A percentile compares a stretch with the other conserved stretches of the same genome.
phyloP scores from a whole-genome alignment of 2,797 vertebrate genomes.

The Anguilla obscura region DNA sequence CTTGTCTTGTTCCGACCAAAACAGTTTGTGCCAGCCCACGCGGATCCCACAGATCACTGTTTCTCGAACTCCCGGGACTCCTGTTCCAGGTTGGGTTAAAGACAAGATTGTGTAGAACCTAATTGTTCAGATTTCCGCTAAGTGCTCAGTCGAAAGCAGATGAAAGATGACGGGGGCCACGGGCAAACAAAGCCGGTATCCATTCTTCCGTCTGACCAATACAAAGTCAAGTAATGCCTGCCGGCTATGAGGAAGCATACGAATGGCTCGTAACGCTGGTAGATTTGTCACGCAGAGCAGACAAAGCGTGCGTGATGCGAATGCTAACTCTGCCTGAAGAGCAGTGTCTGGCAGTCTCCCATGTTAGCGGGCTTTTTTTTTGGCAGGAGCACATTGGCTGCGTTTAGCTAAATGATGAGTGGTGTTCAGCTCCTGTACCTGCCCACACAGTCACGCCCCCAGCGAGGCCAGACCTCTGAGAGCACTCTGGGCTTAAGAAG shows the following conservation, averaged over 20 bases:
- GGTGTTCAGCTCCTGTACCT: slow-evolving; percentile 13
- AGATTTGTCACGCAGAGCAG: slow-evolving; percentile 15
- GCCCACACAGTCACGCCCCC: neutral
- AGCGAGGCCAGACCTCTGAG: slow-evolving; percentile 44
- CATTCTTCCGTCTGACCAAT: slow-evolving; percentile 11
- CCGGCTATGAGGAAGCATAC: slow-evolving; percentile 13
- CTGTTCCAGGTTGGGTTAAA: slow-evolving; percentile 57
- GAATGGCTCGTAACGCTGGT: neutral
- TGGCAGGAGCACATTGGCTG: slow-evolving; percentile 2
- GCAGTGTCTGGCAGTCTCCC: neutral
- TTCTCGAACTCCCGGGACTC: slow-evolving; percentile 42
- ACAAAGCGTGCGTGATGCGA: neutral
- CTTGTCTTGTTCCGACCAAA: slow-evolving; percentile 45
- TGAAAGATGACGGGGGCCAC: slow-evolving; percentile 39
- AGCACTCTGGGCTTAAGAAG: slow-evolving; percentile 50
- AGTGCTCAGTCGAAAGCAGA: slow-evolving; percentile 57
- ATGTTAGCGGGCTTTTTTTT: neutral
- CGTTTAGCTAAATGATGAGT: slow-evolving; percentile 1
- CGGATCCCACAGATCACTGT: slow-evolving; percentile 34
- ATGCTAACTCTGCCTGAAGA: neutral
- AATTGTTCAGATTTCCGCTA: slow-evolving; percentile 67
- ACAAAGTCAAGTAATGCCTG: slow-evolving; percentile 16
- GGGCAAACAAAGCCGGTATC: slow-evolving; percentile 1
- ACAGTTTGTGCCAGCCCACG: slow-evolving; percentile 29
- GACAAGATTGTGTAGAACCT: slow-evolving; percentile 61